Conservation (phyloP, 2,113 vertebrate genomes). For the Pteruthius melanotis region DNA sequence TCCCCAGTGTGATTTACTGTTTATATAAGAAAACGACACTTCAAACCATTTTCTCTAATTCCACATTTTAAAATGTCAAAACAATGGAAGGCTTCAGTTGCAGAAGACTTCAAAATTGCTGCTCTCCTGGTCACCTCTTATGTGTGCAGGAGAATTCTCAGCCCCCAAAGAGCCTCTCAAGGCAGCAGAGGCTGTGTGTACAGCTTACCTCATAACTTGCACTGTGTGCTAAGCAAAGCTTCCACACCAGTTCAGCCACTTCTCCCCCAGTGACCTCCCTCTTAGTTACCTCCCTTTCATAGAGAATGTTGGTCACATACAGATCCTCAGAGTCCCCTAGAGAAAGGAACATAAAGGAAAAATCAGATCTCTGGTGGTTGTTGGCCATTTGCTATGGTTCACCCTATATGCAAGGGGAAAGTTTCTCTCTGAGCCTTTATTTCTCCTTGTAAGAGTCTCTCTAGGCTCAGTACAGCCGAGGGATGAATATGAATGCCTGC, state of each 20-base stretch:
- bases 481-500: background rate
- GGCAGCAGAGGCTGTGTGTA: background rate
- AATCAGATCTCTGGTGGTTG: background rate
- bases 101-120: background rate
- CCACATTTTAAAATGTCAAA: background rate
- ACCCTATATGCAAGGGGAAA: background rate
- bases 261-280: background rate
- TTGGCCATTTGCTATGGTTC: background rate
- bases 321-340: background rate
- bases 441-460: background rate
- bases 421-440: background rate
- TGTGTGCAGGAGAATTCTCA: background rate
- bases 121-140: background rate
- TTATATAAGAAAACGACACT: background rate
- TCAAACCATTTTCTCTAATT: background rate
- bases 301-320: slow-evolving; percentile 46
- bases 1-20: background rate
- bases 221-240: slow-evolving; percentile 47
- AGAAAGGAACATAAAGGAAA: background rate
- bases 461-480: background rate
- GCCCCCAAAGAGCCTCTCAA: background rate
- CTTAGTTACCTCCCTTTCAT: slow-evolving; percentile 17
- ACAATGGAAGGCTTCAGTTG: background rate
- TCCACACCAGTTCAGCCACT: slow-evolving; percentile 19
- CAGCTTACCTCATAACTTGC: slow-evolving; percentile 58